Conservation (phyloP, 2,888 invertebrate genomes). For the Choristoneura rosaceana region DNA sequence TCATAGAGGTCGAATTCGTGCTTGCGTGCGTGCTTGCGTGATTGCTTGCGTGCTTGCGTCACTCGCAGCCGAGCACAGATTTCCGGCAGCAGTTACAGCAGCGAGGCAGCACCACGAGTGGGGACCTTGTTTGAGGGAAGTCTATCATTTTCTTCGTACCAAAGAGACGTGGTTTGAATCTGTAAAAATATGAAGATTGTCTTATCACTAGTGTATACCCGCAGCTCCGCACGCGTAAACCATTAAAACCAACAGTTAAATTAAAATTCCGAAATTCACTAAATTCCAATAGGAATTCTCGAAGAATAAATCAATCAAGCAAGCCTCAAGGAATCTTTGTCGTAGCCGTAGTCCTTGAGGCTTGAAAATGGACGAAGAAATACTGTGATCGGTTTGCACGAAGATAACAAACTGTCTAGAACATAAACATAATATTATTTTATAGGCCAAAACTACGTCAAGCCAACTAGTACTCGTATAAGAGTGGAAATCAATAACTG, state of each 20-base stretch:
- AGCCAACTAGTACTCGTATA: not conserved
- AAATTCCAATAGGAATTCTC: too few species aligned
- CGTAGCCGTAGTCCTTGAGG: too few species aligned
- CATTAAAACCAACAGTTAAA: too few species aligned
- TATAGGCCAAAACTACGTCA: not conserved
- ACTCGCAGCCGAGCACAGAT: constrained; percentile 74
- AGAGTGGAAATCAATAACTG: constrained; percentile 40
- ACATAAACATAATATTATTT: too few species aligned
- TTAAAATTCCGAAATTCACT: too few species aligned
- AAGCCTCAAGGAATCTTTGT: too few species aligned
- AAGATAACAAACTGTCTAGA: too few species aligned
- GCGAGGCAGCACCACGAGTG: constrained; percentile 59
- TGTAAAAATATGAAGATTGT: not conserved
- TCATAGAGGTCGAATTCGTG: not conserved
- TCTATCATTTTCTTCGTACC: constrained; percentile 16
- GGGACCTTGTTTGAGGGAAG: constrained; percentile 53
- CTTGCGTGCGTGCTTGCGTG: not conserved
- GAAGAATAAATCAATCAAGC: too few species aligned
- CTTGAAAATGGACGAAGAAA: too few species aligned
- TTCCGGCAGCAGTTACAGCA: constrained; percentile 79
- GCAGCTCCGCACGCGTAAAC: too few species aligned
- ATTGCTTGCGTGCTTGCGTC: constrained; percentile 13
- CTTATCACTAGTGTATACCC: too few species aligned
- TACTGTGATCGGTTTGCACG: too few species aligned
- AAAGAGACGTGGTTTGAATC: not conserved